These are phyloP conservation scores for Brienomyrus brachyistius DNA, from an alignment of 2,113 vertebrate species.

Conservation along the genomic window DNA sequence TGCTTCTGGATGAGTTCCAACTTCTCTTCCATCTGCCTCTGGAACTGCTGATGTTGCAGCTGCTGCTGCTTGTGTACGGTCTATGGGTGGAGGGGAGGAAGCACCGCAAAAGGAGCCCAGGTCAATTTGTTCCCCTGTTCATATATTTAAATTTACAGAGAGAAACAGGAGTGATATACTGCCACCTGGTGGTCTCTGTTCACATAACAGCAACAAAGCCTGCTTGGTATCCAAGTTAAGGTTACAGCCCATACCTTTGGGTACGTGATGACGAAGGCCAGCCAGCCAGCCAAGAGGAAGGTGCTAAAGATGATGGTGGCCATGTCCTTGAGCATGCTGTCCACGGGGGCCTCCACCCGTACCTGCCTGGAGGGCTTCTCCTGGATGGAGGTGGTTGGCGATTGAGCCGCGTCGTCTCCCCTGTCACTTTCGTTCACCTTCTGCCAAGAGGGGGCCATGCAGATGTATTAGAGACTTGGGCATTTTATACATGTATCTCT, in stretches of 20 bases:
- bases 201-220: background rate
- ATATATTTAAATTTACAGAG: background rate
- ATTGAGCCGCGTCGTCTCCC: conserved; percentile 55
- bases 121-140: background rate
- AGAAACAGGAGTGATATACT: background rate
- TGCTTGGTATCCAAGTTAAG: background rate
- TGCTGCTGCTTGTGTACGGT: conserved; percentile 83
- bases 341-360: conserved; percentile 71
- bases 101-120: too few species aligned
- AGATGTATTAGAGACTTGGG: background rate
- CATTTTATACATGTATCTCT: background rate
- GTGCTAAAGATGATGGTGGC: conserved; percentile 93
- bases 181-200: background rate
- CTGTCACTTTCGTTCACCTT: conserved; percentile 77
- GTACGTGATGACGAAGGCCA: conserved; percentile 93
- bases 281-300: conserved; percentile 89
- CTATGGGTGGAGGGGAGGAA: conserved; percentile 44
- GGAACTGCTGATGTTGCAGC: conserved; percentile 84
- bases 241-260: conserved; percentile 70
- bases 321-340: conserved; percentile 91
- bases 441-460: conserved; percentile 29
- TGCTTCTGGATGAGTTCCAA: conserved; percentile 83
- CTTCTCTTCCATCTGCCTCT: conserved; percentile 84
- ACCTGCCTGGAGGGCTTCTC: conserved; percentile 53
- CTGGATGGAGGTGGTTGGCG: conserved; percentile 65